Base-by-base conservation (phyloP, 2,888 invertebrate species). In the Mesorhabditis spiculigera region DNA sequence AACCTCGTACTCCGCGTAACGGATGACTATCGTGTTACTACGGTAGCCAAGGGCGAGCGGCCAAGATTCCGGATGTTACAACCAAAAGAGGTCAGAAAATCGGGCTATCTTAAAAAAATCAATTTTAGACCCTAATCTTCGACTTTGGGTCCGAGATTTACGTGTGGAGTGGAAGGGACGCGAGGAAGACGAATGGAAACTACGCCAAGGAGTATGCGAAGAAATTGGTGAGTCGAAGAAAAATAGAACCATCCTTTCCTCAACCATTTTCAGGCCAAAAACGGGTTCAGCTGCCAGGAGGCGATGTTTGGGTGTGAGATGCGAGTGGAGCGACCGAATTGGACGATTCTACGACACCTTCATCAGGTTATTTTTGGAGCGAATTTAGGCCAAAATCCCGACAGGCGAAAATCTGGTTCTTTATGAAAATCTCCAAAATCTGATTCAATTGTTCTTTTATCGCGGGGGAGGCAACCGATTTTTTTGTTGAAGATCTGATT, bases 71-170 rank as follows among this genome's bases (percentile, higher is more conserved):
- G 65, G 16, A 66, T 77, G 1, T 64, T 77, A 42, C 63, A 75
- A 44, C 70, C 75, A 0, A 65, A 43, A 5, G 73, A 70, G 70
- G 70, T 70, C 62, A 50, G 45, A 44, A 13, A 13, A 58, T 45
- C 65, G 28, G 62, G 42, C 45, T 43, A 16, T 41, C 68, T 68
- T 62, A n/a, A 41, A 66, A 50, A 43, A 61, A 66, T 28, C 44
- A 5, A 62, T 73, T 78, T 73, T 63, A 82, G 79, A 75, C 78
- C 42, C 68, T 83, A 4, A 78, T 83, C 58, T 75, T 81, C 63
- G 80, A 83, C 70, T 83, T 83, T 68, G 79, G 82, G 45, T 75
- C 80, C n/a, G 83, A 83, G 71, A 73, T 83, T 16, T 83, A 81
- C 71, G 74, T 80, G 43, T 83, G 83, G 83, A 71, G 76, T 41